Evolutionary conservation across 2,888 invertebrate genomes (phyloP), one percentile per base, ranked within the genome.

Genomic region (Bruchidius siliquastri): DNA sequence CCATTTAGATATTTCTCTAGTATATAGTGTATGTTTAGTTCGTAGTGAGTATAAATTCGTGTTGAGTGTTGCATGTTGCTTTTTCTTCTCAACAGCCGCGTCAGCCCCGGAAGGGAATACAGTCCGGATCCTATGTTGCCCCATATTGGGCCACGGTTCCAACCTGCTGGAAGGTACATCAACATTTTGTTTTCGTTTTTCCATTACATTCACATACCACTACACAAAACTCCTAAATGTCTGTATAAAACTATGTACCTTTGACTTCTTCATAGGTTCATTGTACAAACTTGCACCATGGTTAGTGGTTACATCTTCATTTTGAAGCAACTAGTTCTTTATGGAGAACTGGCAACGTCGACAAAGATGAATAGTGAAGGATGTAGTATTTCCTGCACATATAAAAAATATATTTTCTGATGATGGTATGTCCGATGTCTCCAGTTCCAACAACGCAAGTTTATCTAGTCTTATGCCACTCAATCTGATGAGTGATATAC

Each of bases 101-200:
- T 92, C 89, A 96, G 95, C 88, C 95, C 96, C 80, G 94, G 93
- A 84, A 91, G 94, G 81, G 95, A 96, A 88, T 88, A 89, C 86
- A 93, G 94, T 82, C 94, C 95, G 78, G 95, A 95, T 86, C 90
- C 92, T 83, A 91, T 91, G 82, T 91, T 95, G 88, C 96, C 95
- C 80, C 96, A 96, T 90, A 93, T 94, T 88, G 96, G 96, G 82
- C 96, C 96, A 80, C 90, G 95, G 86, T 96, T 96, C 91, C 93
- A 94, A 88, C 91, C 94, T 78, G 91, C 91, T 90, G 94, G 93
- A 91, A 94, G 94, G 94, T 94, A 90, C 86, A 87, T 75, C 72
- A 69, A 70, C 83, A 81, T 81, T 77, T 75, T 49, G 13, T 49
- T 75, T 76, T 75, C 72, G 74, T 76, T 75, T 66, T 69, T 74